Evolutionary conservation across 2,888 invertebrate genomes (phyloP).

Genomic region (Ormyrus rosae): DNA sequence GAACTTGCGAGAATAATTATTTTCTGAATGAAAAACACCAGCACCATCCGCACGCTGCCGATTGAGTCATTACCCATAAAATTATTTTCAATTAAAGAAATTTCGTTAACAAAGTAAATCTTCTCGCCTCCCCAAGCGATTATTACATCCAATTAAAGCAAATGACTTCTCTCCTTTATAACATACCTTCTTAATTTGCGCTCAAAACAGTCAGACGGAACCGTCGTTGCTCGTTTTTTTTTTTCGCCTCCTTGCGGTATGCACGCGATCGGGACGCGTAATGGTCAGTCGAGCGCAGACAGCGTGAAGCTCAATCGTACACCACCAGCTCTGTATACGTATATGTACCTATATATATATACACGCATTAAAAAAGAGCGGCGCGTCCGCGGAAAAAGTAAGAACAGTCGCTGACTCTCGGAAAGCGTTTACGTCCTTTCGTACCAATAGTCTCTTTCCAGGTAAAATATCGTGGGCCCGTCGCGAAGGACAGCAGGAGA

Average conservation of each 20-base stretch:
- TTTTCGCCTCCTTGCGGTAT: too few relatives aligned
- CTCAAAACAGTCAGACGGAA: too few relatives aligned
- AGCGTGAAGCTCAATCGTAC: not conserved
- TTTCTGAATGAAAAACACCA: too few relatives aligned
- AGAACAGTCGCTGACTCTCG: not conserved
- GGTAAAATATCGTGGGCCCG: conserved; percentile 30
- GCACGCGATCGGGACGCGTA: not conserved
- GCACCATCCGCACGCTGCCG: too few relatives aligned
- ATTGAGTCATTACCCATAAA: not conserved
- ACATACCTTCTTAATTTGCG: too few relatives aligned
- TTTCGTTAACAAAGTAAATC: not conserved
- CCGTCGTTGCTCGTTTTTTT: too few relatives aligned
- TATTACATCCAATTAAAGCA: not conserved
- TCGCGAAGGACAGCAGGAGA: not conserved
- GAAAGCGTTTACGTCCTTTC: conserved; percentile 46
- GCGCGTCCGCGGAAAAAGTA: conserved; percentile 2
- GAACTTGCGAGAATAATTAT: too few relatives aligned
- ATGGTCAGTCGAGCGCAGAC: not conserved
- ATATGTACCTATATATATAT: too few relatives aligned
- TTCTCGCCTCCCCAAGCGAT: not conserved
- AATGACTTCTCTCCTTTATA: not conserved
- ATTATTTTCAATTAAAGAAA: not conserved
- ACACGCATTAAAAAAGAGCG: not conserved
- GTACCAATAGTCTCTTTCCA: conserved; percentile 39
- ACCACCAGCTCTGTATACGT: not conserved